phyloP scores from a whole-genome alignment of 2,888 invertebrate genomes.

The Acanthococcus lagerstroemiae region DNA sequence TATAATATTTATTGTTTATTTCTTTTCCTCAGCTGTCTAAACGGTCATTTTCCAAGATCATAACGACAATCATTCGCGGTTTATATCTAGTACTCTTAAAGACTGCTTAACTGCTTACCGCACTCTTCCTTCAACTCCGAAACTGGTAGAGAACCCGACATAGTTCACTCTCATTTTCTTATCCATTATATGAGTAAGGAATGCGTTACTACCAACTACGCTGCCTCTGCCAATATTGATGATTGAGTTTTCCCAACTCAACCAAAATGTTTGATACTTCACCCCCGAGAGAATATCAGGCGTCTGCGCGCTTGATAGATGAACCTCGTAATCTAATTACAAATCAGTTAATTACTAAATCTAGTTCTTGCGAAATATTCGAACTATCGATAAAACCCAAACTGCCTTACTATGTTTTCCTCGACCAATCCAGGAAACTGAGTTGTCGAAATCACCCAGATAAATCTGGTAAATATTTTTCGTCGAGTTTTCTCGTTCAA shows the following conservation, averaged over 20 bases:
- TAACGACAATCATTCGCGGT: too few species aligned
- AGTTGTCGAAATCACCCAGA: slow-evolving; percentile 50
- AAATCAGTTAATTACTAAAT: not conserved
- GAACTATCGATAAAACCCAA: not conserved
- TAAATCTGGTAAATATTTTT: slow-evolving; percentile 55
- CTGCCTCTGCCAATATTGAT: slow-evolving; percentile 52
- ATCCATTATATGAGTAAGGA: slow-evolving; percentile 53
- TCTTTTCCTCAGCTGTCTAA: too few species aligned
- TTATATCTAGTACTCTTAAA: too few species aligned
- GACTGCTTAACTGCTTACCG: slow-evolving; percentile 43
- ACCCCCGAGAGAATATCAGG: slow-evolving; percentile 49
- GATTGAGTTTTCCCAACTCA: slow-evolving; percentile 55
- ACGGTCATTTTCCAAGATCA: too few species aligned
- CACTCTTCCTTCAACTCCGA: slow-evolving; percentile 55
- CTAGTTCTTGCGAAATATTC: not conserved
- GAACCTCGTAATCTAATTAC: slow-evolving; percentile 47
- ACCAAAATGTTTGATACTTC: slow-evolving; percentile 56
- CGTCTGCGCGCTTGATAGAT: slow-evolving; percentile 50
- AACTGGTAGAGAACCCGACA: slow-evolving; percentile 54
- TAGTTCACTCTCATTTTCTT: slow-evolving; percentile 51
- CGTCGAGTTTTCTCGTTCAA: slow-evolving; percentile 47
- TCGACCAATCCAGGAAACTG: slow-evolving; percentile 52
- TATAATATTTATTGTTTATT: too few species aligned
- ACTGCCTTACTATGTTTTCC: slow-evolving; percentile 51
- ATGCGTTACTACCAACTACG: slow-evolving; percentile 47